Base-by-base conservation (phyloP, 2,888 invertebrate genomes). In the Parascotia fuliginaria region DNA sequence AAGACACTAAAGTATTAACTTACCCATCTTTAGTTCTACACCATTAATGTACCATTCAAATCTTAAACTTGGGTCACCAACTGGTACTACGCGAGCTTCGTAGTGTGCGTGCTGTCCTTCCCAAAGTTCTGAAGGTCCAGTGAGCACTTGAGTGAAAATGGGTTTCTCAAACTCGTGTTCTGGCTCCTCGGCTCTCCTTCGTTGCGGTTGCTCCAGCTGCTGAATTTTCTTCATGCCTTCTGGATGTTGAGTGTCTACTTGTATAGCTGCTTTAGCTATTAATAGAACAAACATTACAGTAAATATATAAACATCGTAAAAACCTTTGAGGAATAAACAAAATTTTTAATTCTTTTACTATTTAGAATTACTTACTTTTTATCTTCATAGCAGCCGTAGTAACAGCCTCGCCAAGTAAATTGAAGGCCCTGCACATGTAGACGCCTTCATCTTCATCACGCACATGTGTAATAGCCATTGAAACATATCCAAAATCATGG, bases 31-130 rank as follows among this genome's bases (percentile, higher is more conserved):
- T 38, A 99, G 93, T 86, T 98, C 98, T 3, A 97, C 95, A 42
- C 98, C 98, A 81, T 99, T 98, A 61, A 98, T 96, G 86, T 96
- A 98, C 99, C 99, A 99, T 89, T 98, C 97, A 73, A 98, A 98
- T 72, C 96, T 94, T 75, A 99, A 93, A 66, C 95, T 97, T 1
- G 98, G 95, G 87, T 99, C 99, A 5, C 98, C 98, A 46, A 98
- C 97, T 7, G 98, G 98, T 31, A 97, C 97, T 15, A 98, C 97
- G 39, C 97, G 94, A 40, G 97, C 97, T 86, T 98, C 97, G 73
- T 97, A 98, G 85, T 96, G 97, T 42, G 97, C 98, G 68, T 96
- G 95, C 81, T 97, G 96, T 3, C 97, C 97, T 88, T 98, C 98
- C 96, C 97, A 97, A 7, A 98, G 88, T 82, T 98, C 97, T 0